Conservation (phyloP, 2,113 vertebrate genomes). For the Bostrychus sinensis region DNA sequence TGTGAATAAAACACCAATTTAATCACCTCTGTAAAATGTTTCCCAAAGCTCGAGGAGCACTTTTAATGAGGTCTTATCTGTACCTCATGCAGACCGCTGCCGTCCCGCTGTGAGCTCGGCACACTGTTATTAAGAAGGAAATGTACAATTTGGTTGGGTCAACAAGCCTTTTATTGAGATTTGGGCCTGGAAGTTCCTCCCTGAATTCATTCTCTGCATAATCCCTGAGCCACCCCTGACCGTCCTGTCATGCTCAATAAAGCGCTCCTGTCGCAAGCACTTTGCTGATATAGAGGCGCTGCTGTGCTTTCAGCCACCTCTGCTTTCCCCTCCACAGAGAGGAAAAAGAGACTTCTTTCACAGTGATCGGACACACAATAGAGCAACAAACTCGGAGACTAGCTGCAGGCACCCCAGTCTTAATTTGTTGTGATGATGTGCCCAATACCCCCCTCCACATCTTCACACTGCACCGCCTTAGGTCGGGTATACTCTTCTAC, state of each 20-base stretch:
- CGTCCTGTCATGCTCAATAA: slow-evolving; percentile 58
- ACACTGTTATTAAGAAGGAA: neutral
- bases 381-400: slow-evolving; percentile 22
- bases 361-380: slow-evolving; percentile 43
- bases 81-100: neutral
- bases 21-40: neutral
- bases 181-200: neutral
- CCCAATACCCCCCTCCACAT: neutral
- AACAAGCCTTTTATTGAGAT: neutral
- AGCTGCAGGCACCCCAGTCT: slow-evolving; percentile 19
- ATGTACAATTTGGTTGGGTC: neutral
- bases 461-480: slow-evolving; percentile 15
- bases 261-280: slow-evolving; percentile 55
- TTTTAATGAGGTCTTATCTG: neutral
- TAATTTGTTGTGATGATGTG: slow-evolving; percentile 48
- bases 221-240: slow-evolving; percentile 22
- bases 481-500: slow-evolving; percentile 4
- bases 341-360: slow-evolving; percentile 6
- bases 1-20: neutral
- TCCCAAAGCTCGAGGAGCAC: neutral
- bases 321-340: slow-evolving; percentile 6
- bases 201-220: slow-evolving; percentile 22
- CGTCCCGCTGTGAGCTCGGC: neutral
- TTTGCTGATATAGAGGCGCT: slow-evolving; percentile 42
- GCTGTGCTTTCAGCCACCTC: slow-evolving; percentile 17